phyloP scores from a whole-genome alignment of 2,113 vertebrate species.

The Ardeotis arabs region DNA sequence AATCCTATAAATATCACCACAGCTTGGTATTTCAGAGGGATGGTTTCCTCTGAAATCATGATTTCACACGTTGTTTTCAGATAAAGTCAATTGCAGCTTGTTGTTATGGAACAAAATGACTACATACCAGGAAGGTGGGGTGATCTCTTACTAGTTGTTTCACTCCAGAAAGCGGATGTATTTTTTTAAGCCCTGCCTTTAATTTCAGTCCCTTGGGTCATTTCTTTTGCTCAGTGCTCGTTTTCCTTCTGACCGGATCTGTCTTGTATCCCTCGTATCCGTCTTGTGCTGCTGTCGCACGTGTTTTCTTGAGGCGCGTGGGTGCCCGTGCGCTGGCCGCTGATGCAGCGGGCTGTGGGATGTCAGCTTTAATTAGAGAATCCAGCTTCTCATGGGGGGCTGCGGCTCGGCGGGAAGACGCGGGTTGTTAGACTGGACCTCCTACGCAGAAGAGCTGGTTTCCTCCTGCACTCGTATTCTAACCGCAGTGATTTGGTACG shows the following conservation, averaged over 20 bases:
- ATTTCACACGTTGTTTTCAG: constrained; percentile 9
- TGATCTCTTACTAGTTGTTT: not conserved
- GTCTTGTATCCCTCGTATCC: rapidly evolving
- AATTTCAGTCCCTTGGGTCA: not conserved
- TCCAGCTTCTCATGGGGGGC: not conserved
- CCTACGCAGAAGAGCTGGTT: not conserved
- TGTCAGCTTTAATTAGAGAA: not conserved
- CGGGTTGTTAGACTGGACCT: not conserved
- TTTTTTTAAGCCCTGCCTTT: not conserved
- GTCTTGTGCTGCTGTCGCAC: not conserved
- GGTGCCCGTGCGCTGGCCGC: not conserved
- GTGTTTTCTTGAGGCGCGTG: not conserved
- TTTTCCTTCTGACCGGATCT: not conserved
- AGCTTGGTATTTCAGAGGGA: not conserved
- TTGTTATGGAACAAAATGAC: not conserved
- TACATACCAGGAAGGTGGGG: not conserved
- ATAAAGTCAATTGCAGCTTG: not conserved
- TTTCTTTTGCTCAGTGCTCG: not conserved
- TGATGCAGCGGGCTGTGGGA: not conserved
- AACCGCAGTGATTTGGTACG: not conserved
- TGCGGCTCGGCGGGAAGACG: not conserved
- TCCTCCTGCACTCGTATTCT: not conserved
- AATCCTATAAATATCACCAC: not conserved
- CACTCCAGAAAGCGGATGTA: not conserved
- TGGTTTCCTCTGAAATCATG: not conserved